phyloP scores from a whole-genome alignment of 2,888 invertebrate species.

The Harpalus rufipes region DNA sequence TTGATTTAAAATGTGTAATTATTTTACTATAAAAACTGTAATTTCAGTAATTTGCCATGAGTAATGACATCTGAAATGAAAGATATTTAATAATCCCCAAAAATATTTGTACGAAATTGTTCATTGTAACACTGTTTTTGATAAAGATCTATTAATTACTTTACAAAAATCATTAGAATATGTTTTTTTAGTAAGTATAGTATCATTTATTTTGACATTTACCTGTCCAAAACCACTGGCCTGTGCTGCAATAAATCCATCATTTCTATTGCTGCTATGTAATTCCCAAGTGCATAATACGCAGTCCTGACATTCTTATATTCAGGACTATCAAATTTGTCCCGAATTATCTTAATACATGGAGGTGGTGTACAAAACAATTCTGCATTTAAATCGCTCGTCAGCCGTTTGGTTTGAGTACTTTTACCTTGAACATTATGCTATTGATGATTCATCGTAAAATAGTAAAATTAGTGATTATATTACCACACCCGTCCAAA shows the following conservation, averaged over 20 bases:
- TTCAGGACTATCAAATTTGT: slow-evolving; percentile 74
- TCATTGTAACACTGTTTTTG: too few relatives aligned
- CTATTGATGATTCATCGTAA: not conserved
- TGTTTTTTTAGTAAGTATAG: not conserved
- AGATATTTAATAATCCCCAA: too few relatives aligned
- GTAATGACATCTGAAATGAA: too few relatives aligned
- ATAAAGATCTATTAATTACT: too few relatives aligned
- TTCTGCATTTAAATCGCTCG: slow-evolving; percentile 73
- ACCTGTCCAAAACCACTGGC: slow-evolving; percentile 78
- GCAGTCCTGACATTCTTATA: slow-evolving; percentile 73
- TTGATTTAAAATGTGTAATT: too few relatives aligned
- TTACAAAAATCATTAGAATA: too few relatives aligned
- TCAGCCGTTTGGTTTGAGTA: slow-evolving; percentile 74
- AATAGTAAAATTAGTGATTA: too few relatives aligned
- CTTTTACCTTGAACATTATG: slow-evolving; percentile 75
- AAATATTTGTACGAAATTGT: too few relatives aligned
- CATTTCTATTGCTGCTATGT: slow-evolving; percentile 76
- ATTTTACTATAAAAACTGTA: too few relatives aligned
- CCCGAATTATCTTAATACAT: slow-evolving; percentile 73
- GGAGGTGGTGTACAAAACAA: slow-evolving; percentile 75
- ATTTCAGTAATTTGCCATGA: too few relatives aligned
- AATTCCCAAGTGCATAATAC: slow-evolving; percentile 78
- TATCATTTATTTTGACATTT: slow-evolving; percentile 49
- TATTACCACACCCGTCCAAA: slow-evolving; percentile 77
- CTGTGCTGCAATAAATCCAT: slow-evolving; percentile 71